Percentiles rank a stretch among this genome's conserved stretches.
Evolutionary conservation across 2,888 invertebrate species (phyloP).

Genomic region (Noctua janthina): DNA sequence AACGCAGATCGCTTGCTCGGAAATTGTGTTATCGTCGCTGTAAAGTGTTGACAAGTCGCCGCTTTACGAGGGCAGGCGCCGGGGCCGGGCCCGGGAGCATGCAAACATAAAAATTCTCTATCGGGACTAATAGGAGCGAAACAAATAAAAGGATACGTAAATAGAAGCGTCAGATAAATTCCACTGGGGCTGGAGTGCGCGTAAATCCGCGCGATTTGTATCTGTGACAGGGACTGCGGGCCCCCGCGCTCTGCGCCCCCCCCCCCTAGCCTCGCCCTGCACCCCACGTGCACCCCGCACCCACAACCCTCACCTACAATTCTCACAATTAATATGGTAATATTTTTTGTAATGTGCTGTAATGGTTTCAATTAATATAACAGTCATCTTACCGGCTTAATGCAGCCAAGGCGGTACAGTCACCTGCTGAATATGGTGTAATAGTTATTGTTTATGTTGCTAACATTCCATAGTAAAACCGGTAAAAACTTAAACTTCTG

Average conservation of each 20-base stretch:
- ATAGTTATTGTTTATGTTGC: not conserved
- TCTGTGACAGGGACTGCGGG: constrained; percentile 88
- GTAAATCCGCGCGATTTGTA: constrained; percentile 91
- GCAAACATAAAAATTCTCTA: constrained; percentile 90
- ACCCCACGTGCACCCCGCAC: constrained; percentile 33
- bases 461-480: not conserved
- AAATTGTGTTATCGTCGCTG: constrained; percentile 88
- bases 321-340: constrained; percentile 83
- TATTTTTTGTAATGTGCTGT: constrained; percentile 62
- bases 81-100: constrained; percentile 78
- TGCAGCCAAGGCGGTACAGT: not conserved
- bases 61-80: constrained; percentile 88
- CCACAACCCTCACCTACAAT: constrained; percentile 67
- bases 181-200: constrained; percentile 89
- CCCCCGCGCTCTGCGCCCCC: constrained; percentile 59
- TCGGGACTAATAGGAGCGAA: constrained; percentile 90
- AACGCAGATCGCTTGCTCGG: constrained; percentile 83
- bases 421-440: not conserved
- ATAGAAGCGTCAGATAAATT: constrained; percentile 89
- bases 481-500: no score
- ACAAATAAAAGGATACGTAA: constrained; percentile 91
- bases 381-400: constrained; percentile 15
- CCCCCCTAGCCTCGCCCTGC: constrained; percentile 28
- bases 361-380: constrained; percentile 52
- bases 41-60: constrained; percentile 88